These are phyloP conservation scores for Etheostoma nigrum DNA, from an alignment of 2,797 vertebrate species.

Conservation along the genomic window DNA sequence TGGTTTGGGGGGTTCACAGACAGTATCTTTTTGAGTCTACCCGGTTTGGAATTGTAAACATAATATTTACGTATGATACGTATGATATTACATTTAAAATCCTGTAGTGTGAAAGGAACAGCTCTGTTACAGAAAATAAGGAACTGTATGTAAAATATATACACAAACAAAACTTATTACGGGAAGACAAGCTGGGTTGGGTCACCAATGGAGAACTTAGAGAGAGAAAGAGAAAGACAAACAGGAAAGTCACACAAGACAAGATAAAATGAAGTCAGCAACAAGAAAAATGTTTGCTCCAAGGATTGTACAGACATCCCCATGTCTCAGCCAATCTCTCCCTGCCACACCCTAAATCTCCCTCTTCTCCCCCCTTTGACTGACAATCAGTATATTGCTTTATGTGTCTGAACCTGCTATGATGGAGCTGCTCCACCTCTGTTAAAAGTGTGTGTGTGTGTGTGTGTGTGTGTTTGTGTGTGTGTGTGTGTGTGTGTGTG, in stretches of 20 bases:
- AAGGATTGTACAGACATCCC: constrained; percentile 36
- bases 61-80: too few species aligned
- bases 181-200: not conserved
- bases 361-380: constrained; percentile 3
- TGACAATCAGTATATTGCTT: constrained; percentile 36
- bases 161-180: not conserved
- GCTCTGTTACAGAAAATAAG: not conserved
- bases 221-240: not conserved
- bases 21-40: too few species aligned
- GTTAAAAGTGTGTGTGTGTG: not conserved
- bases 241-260: constrained; percentile 31
- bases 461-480: too few species aligned
- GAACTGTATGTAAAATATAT: not conserved
- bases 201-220: constrained; percentile 10
- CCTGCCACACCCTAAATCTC: constrained; percentile 40
- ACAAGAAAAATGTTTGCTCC: constrained; percentile 20
- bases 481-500: too few species aligned
- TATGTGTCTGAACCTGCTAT: constrained; percentile 55
- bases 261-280: constrained; percentile 36
- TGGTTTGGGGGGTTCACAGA: too few species aligned
- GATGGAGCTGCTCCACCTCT: constrained; percentile 2
- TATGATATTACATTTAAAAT: too few species aligned
- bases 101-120: too few species aligned
- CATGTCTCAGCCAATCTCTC: constrained; percentile 32
- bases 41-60: too few species aligned